These are phyloP conservation scores for Umimayanthus chanpuru DNA, from an alignment of 92 coral and sea anemone species.

Conservation along the genomic window DNA sequence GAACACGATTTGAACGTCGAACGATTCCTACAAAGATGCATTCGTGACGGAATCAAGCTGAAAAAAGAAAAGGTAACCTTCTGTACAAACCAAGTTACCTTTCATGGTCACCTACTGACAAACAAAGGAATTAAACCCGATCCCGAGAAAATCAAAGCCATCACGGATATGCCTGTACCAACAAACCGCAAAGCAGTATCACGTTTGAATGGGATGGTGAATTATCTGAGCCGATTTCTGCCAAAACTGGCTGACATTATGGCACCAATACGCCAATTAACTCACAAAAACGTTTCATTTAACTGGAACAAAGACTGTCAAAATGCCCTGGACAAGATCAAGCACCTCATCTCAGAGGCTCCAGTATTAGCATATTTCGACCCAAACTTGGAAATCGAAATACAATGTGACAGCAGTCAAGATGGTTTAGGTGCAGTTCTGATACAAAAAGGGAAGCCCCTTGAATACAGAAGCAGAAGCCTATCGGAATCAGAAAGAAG, in stretches of 20 bases:
- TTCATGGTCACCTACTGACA: constrained; percentile 56
- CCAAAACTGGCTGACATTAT: constrained; percentile 48
- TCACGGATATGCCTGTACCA: constrained; percentile 37
- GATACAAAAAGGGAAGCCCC: constrained; percentile 51
- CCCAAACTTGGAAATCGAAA: constrained; percentile 42
- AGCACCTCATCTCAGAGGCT: constrained; percentile 44
- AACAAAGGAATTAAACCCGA: constrained; percentile 50
- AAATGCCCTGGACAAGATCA: constrained; percentile 47
- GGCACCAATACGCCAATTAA: constrained; percentile 47
- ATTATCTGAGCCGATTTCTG: constrained; percentile 53
- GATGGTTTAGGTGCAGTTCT: constrained; percentile 52
- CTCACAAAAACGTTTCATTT: constrained; percentile 37
- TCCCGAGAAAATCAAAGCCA: constrained; percentile 26
- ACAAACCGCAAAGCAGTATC: constrained; percentile 46
- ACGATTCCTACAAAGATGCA: constrained; percentile 50
- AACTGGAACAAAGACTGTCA: constrained; percentile 41
- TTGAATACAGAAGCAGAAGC: constrained; percentile 46
- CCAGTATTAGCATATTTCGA: constrained; percentile 52
- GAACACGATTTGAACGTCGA: constrained; percentile 49
- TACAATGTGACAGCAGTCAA: constrained; percentile 62
- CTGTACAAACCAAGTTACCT: constrained; percentile 45
- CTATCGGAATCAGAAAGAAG: not conserved
- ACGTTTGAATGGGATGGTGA: constrained; percentile 49
- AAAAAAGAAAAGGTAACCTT: constrained; percentile 48
- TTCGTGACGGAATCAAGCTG: constrained; percentile 45